Conservation (phyloP, 2,888 invertebrate genomes). For the Oxystoma pomonae region DNA sequence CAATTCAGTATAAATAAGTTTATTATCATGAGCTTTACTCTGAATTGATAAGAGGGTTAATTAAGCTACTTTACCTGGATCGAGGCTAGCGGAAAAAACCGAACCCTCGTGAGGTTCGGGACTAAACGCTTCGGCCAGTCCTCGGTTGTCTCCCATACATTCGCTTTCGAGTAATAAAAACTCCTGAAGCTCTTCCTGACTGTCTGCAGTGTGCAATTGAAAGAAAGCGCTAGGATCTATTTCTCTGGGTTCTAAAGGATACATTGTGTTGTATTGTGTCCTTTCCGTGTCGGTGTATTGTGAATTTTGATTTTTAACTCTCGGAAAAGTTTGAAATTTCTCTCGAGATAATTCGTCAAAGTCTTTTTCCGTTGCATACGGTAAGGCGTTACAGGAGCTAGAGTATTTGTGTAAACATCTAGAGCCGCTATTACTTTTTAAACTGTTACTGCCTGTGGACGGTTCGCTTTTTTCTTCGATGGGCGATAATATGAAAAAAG, state of each 20-base stretch:
- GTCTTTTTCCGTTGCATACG: slow-evolving; percentile 32
- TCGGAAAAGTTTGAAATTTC: slow-evolving; percentile 54
- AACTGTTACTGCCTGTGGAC: slow-evolving; percentile 49
- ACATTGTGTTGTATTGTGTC: slow-evolving; percentile 44
- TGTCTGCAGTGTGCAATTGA: slow-evolving; percentile 57
- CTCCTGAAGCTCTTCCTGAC: slow-evolving; percentile 59
- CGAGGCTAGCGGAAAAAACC: slow-evolving; percentile 9
- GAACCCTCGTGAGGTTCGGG: slow-evolving; percentile 19
- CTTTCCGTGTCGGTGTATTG: slow-evolving; percentile 15
- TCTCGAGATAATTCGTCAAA: slow-evolving; percentile 33
- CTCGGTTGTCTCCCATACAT: slow-evolving; percentile 50
- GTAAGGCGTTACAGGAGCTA: slow-evolving; percentile 44
- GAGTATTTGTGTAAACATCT: slow-evolving; percentile 38
- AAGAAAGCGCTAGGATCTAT: slow-evolving; percentile 54
- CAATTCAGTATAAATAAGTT: too few relatives aligned
- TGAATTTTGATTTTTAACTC: slow-evolving; percentile 45
- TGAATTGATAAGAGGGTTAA: too few relatives aligned
- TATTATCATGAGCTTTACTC: too few relatives aligned
- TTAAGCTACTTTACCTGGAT: slow-evolving; percentile 22
- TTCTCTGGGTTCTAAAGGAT: slow-evolving; percentile 56
- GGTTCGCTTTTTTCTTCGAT: slow-evolving; percentile 58
- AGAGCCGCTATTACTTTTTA: slow-evolving; percentile 40
- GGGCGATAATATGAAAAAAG: slow-evolving; percentile 49
- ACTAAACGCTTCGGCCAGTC: slow-evolving; percentile 49
- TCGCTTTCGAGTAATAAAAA: slow-evolving; percentile 58